Evolutionary conservation across 2,113 vertebrate species (phyloP), one percentile per base, ranked within the genome.

Genomic region (Mungos mungo): DNA sequence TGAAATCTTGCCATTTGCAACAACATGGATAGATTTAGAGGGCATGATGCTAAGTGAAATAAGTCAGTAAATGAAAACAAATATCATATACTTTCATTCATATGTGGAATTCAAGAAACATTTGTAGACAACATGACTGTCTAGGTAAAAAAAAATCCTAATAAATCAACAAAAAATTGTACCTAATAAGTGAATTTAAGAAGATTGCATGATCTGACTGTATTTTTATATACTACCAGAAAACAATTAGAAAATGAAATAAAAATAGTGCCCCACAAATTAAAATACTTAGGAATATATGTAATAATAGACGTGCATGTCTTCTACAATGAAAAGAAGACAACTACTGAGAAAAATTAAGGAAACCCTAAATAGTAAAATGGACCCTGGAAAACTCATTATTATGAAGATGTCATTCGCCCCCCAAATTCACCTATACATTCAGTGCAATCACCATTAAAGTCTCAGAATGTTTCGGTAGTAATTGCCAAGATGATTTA

Each of bases 211-310:
- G 7, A 31, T 91, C 14, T 86, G 54, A 88, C 41, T 88, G 1
- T 83, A 68, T 65, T 94, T 92, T 92, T 74, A 72, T 66, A 68
- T 57, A 74, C 23, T 65, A 84, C 13, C 14, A 77, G 41, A 95
- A 97, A 96, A 66, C 38, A 92, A n/a, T 35, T 72, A 23, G 47
- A 84, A 93, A 63, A 45, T 94, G 23, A 88, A 91, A 94, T 71
- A 63, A 35, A 47, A 88, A 45, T 52, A 69, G 38, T 96, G 38
- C 6, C 66, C 71, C 8, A 52, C 63, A 93, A 92, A 69, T 47
- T 87, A 77, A 88, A 77, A 63, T 91, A 54, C 10, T 76, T 77
- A 83, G 33, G 25, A 74, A 76, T 63, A 93, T 66, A 82, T 77
- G 29, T 93, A 80, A 77, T 81, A 50, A 77, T 65, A 83, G 23